A percentile compares a stretch with the other conserved stretches of the same genome.
These are phyloP conservation scores for Gambelia wislizenii DNA, from an alignment of 2,797 vertebrate genomes.

Conservation along the genomic window DNA sequence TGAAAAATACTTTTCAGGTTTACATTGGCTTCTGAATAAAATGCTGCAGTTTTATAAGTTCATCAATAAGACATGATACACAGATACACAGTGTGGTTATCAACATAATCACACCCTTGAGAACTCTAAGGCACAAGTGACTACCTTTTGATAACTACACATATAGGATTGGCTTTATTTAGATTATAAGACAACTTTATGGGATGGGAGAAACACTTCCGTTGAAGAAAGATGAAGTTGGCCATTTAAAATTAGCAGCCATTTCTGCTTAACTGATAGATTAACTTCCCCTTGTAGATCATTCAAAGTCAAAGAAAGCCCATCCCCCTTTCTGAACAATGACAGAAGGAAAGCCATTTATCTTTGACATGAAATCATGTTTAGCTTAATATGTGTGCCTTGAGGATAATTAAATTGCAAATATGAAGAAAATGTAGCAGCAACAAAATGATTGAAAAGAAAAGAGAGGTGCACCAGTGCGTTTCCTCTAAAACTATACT, in stretches of 20 bases:
- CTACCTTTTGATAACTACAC: conserved; percentile 77
- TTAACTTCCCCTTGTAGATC: conserved; percentile 52
- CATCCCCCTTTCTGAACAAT: conserved; percentile 29
- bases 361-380: conserved; percentile 4
- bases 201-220: conserved; percentile 63
- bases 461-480: not conserved
- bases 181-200: conserved; percentile 75
- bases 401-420: conserved; percentile 19
- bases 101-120: conserved; percentile 74
- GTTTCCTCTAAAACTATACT: not conserved
- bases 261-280: conserved; percentile 64
- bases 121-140: conserved; percentile 73
- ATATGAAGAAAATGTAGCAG: conserved; percentile 16
- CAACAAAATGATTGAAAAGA: not conserved
- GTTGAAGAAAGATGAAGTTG: conserved; percentile 67
- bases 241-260: conserved; percentile 67
- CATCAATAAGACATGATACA: conserved; percentile 78
- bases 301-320: conserved; percentile 49
- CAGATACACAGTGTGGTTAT: conserved; percentile 73
- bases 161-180: conserved; percentile 72
- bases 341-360: conserved; percentile 53
- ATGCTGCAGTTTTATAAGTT: conserved; percentile 74
- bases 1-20: conserved; percentile 16
- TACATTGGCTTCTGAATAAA: conserved; percentile 59
- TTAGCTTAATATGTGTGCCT: not conserved